Evolutionary conservation across 23 tunicate genomes (phyloP).

Genomic region (Clavelina lepadiformis): DNA sequence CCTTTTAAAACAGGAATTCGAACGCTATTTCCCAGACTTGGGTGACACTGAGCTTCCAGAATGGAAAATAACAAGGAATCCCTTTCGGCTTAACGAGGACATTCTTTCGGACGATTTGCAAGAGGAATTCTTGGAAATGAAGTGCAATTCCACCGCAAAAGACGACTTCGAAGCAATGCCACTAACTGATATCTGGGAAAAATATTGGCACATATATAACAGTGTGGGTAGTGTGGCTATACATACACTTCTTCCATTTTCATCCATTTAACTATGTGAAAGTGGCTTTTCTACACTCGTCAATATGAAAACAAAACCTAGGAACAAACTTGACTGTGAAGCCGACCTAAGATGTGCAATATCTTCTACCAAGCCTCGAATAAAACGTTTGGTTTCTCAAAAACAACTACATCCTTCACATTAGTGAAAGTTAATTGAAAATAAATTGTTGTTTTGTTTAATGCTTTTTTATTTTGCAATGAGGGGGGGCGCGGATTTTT

Average conservation of each 20-base stretch:
- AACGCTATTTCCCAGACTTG: constrained; percentile 29
- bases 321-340: constrained; percentile 49
- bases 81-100: constrained; percentile 35
- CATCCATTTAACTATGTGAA: constrained; percentile 18
- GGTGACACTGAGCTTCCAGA: constrained; percentile 29
- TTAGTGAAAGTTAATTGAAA: constrained; percentile 1
- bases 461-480: neutral
- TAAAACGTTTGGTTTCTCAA: constrained; percentile 15
- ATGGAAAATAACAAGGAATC: constrained; percentile 49
- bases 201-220: constrained; percentile 19
- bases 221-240: constrained; percentile 22
- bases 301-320: constrained; percentile 24
- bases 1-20: constrained; percentile 34
- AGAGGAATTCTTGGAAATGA: constrained; percentile 27
- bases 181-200: constrained; percentile 28
- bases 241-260: constrained; percentile 25
- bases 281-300: constrained; percentile 30
- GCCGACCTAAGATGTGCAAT: constrained; percentile 29
- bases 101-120: constrained; percentile 30
- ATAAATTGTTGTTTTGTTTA: neutral
- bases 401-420: constrained; percentile 12
- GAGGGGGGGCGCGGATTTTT: constrained; percentile 16
- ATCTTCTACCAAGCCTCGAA: constrained; percentile 35
- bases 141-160: constrained; percentile 29
- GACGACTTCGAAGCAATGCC: constrained; percentile 29